Evolutionary conservation across 2,797 vertebrate genomes (phyloP).

Genomic region (Australoheros facetus): DNA sequence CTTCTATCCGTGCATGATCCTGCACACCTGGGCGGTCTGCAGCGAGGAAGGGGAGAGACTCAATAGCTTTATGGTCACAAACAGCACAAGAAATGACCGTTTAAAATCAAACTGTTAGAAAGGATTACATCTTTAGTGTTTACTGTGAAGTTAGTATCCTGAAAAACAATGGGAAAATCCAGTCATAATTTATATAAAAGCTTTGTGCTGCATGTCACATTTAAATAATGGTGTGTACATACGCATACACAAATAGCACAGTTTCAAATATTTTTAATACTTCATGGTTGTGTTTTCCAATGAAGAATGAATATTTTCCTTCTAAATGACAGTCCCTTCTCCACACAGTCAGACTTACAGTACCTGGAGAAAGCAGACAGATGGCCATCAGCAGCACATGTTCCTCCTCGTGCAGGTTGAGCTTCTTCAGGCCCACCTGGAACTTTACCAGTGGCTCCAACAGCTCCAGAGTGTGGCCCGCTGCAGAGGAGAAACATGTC

Average conservation of each 20-base stretch:
- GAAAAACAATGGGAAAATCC: background rate
- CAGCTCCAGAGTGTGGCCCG: slow-evolving; percentile 93
- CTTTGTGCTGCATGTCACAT: slow-evolving; percentile 30
- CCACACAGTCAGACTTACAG: slow-evolving; percentile 24
- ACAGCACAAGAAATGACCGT: background rate
- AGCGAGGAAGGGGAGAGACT: background rate
- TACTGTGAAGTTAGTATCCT: background rate
- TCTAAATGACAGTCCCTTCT: background rate
- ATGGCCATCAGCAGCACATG: slow-evolving; percentile 98
- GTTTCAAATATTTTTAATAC: background rate
- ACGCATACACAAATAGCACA: slow-evolving; percentile 17
- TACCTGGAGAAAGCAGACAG: slow-evolving; percentile 94
- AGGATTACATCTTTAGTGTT: background rate
- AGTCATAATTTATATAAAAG: background rate
- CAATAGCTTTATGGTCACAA: background rate
- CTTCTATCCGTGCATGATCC: slow-evolving; percentile 88
- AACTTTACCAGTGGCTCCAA: slow-evolving; percentile 96
- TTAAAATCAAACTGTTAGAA: background rate
- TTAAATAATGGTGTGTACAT: slow-evolving; percentile 34
- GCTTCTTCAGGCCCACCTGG: slow-evolving; percentile 96
- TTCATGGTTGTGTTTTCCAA: background rate
- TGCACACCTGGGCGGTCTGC: slow-evolving; percentile 93
- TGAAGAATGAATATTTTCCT: background rate
- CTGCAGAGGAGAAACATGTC: slow-evolving; percentile 81
- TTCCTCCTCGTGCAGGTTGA: slow-evolving; percentile 93